These are phyloP conservation scores for Alauda arvensis DNA, from an alignment of 2,797 vertebrate genomes.

Conservation along the genomic window DNA sequence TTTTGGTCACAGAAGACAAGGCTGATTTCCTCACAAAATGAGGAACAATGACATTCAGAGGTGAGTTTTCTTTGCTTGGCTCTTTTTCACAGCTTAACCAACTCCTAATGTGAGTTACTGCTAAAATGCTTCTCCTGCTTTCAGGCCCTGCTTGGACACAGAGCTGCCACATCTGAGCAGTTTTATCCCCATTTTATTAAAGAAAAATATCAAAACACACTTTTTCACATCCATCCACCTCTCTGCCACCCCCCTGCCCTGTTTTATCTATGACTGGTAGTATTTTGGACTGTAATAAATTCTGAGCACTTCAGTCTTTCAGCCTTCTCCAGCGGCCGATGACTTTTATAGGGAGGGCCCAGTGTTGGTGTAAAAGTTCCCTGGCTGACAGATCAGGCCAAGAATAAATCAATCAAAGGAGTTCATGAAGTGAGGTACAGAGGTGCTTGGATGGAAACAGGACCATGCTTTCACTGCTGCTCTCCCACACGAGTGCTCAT, in stretches of 20 bases:
- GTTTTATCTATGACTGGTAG: background rate
- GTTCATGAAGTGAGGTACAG: background rate
- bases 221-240: background rate
- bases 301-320: background rate
- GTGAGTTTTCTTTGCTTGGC: background rate
- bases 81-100: background rate
- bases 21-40: background rate
- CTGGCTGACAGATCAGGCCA: background rate
- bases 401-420: slow-evolving; percentile 35
- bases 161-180: background rate
- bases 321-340: background rate
- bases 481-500: background rate
- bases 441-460: background rate
- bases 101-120: background rate
- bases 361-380: background rate
- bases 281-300: background rate
- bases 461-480: accelerated
- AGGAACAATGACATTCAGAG: background rate
- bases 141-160: background rate
- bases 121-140: background rate
- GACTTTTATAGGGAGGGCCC: background rate
- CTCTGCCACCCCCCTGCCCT: background rate
- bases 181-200: background rate
- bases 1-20: background rate
- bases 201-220: background rate